Conservation (phyloP, 2,888 invertebrate species). For the Penaeus monodon region DNA sequence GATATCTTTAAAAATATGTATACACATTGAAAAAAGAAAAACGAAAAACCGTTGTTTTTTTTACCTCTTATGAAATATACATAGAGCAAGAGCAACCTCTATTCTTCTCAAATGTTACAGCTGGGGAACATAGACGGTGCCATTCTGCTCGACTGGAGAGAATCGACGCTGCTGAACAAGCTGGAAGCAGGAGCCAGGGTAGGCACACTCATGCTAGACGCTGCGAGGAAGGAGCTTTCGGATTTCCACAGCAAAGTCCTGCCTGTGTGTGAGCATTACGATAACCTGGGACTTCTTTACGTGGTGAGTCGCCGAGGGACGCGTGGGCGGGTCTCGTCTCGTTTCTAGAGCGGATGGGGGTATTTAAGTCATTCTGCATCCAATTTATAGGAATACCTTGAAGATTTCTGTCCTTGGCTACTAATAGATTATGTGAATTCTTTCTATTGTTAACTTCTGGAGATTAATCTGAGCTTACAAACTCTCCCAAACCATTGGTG, state of each 20-base stretch:
- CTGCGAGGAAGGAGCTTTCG: constrained; percentile 61
- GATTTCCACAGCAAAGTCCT: constrained; percentile 65
- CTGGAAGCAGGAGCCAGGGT: constrained; percentile 91
- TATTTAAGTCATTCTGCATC: too few species aligned
- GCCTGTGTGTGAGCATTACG: constrained; percentile 88
- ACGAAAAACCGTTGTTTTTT: too few species aligned
- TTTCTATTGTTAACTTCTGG: too few species aligned
- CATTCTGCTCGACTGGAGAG: constrained; percentile 87
- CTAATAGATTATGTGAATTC: too few species aligned
- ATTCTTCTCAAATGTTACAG: constrained; percentile 71
- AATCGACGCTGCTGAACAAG: constrained; percentile 86
- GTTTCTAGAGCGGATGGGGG: neutral
- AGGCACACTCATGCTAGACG: constrained; percentile 71
- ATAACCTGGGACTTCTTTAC: constrained; percentile 81
- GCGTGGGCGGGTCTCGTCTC: neutral
- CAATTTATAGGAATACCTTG: too few species aligned
- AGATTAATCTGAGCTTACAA: too few species aligned
- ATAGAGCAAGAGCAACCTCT: neutral
- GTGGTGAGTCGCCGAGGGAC: constrained; percentile 1
- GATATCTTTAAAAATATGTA: too few species aligned
- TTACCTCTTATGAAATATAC: neutral
- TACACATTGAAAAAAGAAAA: too few species aligned
- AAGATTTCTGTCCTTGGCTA: too few species aligned
- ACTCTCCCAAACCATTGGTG: too few species aligned
- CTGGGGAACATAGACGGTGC: constrained; percentile 90